Evolutionary conservation across 2,113 vertebrate species (phyloP), one percentile per base, ranked within the genome.

Genomic region (Sarotherodon lohbergeri): DNA sequence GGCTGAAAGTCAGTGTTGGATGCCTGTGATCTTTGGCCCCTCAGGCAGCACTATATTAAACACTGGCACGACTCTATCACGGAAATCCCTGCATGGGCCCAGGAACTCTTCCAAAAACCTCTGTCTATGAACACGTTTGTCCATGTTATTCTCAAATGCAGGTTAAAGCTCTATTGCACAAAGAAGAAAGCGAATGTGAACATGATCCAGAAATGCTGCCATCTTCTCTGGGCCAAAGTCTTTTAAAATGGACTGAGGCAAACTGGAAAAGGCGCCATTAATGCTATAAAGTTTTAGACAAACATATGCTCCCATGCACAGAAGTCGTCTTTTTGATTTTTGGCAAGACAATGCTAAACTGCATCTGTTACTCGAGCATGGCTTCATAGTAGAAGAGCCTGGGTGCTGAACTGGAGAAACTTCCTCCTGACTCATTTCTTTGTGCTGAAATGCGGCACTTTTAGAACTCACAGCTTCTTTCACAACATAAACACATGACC

Each of bases 1-100:
- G 7, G 4, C 14, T 2, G 12, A 71, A 41, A 71, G 24, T 71
- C 1, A 0, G 1, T 71, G 36, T 43, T 71, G 66, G 0, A 43
- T 24, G 36, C 6, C 22, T 9, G 2, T 41, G 36, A 71, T 71
- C n/a, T 71, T 43, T 24, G 36, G 36, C 0, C 1, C 63, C 36
- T 41, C 63, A 41, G 11, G 36, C 36, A 41, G 36, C 66, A 14
- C 1, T 43, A 2, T 22, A 71, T 41, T 24, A 68, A 68, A 22
- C 39, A 66, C 19, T 39, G 61, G 34, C 17, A 66, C 3, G 0
- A 66, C 39, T 66, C 4, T 39, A 39, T 66, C 32, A n/a, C 6
- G 32, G 61, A 39, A 39, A 36, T 63, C 34, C 34, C 19, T 66
- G 32, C 32, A 5, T 39, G 61, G 34, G 61, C 7, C 6, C 34